A percentile compares a stretch with the other conserved stretches of the same genome.
These are phyloP conservation scores for Venturia canescens DNA, from an alignment of 1,140 invertebrate species.

Conservation along the genomic window DNA sequence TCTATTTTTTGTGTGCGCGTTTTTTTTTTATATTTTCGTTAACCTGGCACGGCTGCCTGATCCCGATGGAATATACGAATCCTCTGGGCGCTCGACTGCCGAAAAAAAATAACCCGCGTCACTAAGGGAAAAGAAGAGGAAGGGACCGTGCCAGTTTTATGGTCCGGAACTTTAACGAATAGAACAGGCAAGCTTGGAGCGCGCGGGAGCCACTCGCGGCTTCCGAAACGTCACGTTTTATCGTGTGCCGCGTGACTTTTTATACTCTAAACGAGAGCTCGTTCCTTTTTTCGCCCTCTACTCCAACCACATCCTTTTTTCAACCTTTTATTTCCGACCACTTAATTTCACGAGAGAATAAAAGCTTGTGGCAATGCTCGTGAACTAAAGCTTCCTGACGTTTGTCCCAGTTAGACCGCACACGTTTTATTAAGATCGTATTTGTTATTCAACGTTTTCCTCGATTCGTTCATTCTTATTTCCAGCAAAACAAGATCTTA, in stretches of 20 bases:
- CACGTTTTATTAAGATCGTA: not conserved
- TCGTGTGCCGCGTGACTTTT: conserved; percentile 33
- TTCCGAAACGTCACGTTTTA: conserved; percentile 41
- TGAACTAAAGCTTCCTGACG: not conserved
- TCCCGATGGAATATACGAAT: conserved; percentile 5
- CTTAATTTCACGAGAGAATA: conserved; percentile 13
- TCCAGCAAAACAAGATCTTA: not conserved
- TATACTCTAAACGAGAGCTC: not conserved
- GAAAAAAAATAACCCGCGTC: not conserved
- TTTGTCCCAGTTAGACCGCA: not conserved
- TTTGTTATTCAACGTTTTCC: not conserved
- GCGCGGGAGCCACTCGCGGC: conserved; percentile 25
- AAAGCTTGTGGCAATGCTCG: too few species aligned
- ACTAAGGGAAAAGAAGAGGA: not conserved
- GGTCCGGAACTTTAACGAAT: conserved; percentile 56
- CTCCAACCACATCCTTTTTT: not conserved
- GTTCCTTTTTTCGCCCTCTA: not conserved
- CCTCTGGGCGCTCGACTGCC: conserved; percentile 35
- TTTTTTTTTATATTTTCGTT: conserved; percentile 20
- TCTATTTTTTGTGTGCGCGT: conserved; percentile 34
- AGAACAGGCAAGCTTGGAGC: not conserved
- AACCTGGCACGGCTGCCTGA: not conserved
- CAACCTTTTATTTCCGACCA: not conserved
- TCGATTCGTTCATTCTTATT: not conserved
- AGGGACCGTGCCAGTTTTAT: conserved; percentile 47